Percentiles rank a stretch among this genome's conserved stretches.
phyloP scores from a whole-genome alignment of 2,797 vertebrate genomes.

The Lithobates sylvaticus region DNA sequence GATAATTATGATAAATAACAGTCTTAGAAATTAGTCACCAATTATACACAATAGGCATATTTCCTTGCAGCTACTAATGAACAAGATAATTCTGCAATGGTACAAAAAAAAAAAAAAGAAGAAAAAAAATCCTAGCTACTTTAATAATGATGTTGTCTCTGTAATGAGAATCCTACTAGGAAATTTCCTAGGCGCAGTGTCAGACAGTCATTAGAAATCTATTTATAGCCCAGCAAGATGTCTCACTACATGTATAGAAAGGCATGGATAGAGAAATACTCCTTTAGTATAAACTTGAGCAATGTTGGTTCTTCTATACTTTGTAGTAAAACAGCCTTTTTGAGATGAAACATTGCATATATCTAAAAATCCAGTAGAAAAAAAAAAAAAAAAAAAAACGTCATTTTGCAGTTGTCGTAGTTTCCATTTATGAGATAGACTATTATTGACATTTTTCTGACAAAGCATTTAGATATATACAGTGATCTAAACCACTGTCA shows the following conservation, averaged over 20 bases:
- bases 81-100: constrained; percentile 71
- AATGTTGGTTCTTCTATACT: neutral
- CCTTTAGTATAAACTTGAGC: neutral
- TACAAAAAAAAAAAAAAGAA: constrained; percentile 67
- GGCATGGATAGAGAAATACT: constrained; percentile 58
- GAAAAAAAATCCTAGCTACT: constrained; percentile 75
- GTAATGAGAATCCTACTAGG: constrained; percentile 79
- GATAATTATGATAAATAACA: constrained; percentile 84
- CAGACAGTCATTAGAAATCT: constrained; percentile 81
- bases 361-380: neutral
- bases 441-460: too few relatives aligned
- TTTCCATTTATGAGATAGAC: too few relatives aligned
- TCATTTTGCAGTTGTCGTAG: too few relatives aligned
- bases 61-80: constrained; percentile 73
- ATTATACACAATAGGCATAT: constrained; percentile 79
- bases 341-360: neutral
- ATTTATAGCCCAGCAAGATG: constrained; percentile 81
- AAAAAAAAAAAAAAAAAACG: neutral
- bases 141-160: constrained; percentile 81
- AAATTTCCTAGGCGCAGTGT: constrained; percentile 76
- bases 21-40: constrained; percentile 74
- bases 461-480: too few relatives aligned
- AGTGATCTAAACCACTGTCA: too few relatives aligned
- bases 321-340: neutral
- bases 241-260: constrained; percentile 71